A percentile compares a stretch with the other conserved stretches of the same genome.
Evolutionary conservation across 2,888 invertebrate species (phyloP).

Genomic region (Meteorus colon): DNA sequence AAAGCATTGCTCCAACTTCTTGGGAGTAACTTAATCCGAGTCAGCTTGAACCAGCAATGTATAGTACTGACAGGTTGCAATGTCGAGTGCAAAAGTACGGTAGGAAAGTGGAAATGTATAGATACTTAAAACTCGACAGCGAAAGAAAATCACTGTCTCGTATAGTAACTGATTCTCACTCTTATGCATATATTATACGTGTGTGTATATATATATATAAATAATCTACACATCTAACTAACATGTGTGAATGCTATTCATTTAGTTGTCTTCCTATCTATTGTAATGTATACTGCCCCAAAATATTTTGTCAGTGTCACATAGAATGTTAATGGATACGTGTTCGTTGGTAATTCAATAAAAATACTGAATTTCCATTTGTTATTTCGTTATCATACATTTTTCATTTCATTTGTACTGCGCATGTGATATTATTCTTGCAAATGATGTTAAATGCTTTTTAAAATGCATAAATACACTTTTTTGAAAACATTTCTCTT

Average conservation of each 20-base stretch:
- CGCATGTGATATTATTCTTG: too few relatives aligned
- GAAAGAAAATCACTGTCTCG: slow-evolving; percentile 28
- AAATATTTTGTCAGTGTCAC: background rate
- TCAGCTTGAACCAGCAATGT: slow-evolving; percentile 1
- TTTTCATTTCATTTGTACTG: background rate
- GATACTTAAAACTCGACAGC: slow-evolving; percentile 7
- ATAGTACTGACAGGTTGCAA: slow-evolving; percentile 45
- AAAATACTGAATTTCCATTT: background rate
- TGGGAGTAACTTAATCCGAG: slow-evolving; percentile 50
- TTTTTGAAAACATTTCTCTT: too few relatives aligned
- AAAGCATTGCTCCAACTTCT: slow-evolving; percentile 50
- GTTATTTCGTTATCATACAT: background rate
- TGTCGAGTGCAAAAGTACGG: slow-evolving; percentile 28
- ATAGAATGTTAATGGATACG: too few relatives aligned
- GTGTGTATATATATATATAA: background rate
- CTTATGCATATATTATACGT: slow-evolving; percentile 42
- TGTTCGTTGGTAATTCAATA: too few relatives aligned
- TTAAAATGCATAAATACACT: too few relatives aligned
- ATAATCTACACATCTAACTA: background rate
- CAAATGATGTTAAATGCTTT: too few relatives aligned
- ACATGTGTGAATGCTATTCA: background rate
- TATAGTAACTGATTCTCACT: slow-evolving; percentile 24
- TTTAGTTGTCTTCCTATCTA: background rate
- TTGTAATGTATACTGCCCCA: background rate
- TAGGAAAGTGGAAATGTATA: slow-evolving; percentile 21